Evolutionary conservation across 1,140 invertebrate species (phyloP).

Genomic region (Drosophila tsacasi): DNA sequence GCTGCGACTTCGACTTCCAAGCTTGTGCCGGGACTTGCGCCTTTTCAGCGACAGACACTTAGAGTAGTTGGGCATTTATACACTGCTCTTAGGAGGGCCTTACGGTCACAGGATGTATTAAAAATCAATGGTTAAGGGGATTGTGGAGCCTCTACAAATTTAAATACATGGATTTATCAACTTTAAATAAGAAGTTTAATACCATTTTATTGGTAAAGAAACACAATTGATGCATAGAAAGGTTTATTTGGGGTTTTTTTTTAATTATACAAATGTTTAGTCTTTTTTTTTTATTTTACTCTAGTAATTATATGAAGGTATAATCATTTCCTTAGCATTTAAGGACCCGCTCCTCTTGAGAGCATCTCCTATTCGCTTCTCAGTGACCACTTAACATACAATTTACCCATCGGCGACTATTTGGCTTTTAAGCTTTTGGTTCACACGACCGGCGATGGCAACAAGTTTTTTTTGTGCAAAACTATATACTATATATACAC

Average conservation of each 20-base stretch:
- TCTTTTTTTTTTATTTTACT: too few relatives aligned
- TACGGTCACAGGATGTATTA: neutral
- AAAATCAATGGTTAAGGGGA: neutral
- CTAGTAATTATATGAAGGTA: neutral
- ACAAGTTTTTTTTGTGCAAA: conserved; percentile 69
- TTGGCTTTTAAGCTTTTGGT: conserved; percentile 79
- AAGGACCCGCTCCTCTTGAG: conserved; percentile 1
- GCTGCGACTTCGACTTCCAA: conserved; percentile 6
- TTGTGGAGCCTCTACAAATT: neutral
- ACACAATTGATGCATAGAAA: neutral
- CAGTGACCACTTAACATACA: neutral
- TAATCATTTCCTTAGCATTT: too few relatives aligned
- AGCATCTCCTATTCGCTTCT: conserved; percentile 29
- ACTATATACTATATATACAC: conserved; percentile 45
- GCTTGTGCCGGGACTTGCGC: conserved; percentile 73
- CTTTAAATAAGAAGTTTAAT: too few relatives aligned
- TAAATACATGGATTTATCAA: neutral
- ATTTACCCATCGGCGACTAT: conserved; percentile 64
- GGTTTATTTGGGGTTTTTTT: too few relatives aligned
- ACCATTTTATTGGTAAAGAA: neutral
- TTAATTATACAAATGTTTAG: neutral
- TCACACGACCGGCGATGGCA: conserved; percentile 69
- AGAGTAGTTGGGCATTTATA: conserved; percentile 21
- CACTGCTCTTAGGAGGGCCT: neutral
- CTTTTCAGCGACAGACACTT: conserved; percentile 39